These are phyloP conservation scores for Amiota communis DNA, from an alignment of 2,888 invertebrate genomes.

Conservation along the genomic window DNA sequence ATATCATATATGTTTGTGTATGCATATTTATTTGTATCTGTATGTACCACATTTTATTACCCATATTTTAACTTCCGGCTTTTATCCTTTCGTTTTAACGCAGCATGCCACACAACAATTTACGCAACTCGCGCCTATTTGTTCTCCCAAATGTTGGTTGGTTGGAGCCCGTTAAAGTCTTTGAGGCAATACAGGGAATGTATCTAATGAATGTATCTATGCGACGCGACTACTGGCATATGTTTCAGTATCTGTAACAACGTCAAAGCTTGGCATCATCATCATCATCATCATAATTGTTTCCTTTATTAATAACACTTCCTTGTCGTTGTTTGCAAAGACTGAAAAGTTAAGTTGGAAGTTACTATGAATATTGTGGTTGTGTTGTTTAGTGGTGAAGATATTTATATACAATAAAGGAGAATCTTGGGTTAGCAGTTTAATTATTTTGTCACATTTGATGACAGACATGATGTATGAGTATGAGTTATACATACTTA, in stretches of 20 bases:
- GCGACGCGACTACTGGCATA: too few relatives aligned
- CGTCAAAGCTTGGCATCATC: neutral
- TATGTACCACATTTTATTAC: constrained; percentile 57
- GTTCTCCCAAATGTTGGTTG: neutral
- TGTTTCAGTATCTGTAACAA: neutral
- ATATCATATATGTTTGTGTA: neutral
- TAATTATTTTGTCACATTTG: constrained; percentile 21
- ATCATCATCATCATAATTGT: constrained; percentile 5
- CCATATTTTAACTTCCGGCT: constrained; percentile 65
- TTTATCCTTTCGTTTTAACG: constrained; percentile 58
- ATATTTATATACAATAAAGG: neutral
- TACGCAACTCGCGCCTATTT: neutral
- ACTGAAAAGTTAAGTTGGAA: neutral
- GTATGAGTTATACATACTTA: neutral
- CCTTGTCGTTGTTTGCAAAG: neutral
- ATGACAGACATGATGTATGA: constrained; percentile 14
- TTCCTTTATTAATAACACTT: constrained; percentile 19
- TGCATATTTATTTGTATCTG: constrained; percentile 9
- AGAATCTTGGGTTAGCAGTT: neutral
- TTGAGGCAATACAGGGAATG: too few relatives aligned
- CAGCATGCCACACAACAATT: constrained; percentile 4
- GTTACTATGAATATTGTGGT: neutral
- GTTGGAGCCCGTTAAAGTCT: too few relatives aligned
- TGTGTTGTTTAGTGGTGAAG: neutral
- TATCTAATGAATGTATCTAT: too few relatives aligned